Conservation (phyloP, 1,140 invertebrate species). For the Zophobas morio region DNA sequence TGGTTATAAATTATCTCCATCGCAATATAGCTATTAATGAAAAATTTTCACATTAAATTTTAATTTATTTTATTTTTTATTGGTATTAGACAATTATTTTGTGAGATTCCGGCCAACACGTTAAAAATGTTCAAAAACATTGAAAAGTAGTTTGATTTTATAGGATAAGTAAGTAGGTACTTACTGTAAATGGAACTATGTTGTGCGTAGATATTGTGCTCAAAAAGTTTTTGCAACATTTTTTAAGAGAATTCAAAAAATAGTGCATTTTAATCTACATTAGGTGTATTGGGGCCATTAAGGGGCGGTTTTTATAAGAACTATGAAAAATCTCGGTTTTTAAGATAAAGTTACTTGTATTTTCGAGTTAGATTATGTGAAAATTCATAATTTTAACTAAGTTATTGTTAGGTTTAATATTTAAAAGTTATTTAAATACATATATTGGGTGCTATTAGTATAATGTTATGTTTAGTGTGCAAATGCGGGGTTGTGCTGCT, state of each 20-base stretch:
- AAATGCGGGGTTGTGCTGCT: slow-evolving; percentile 28
- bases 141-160: slow-evolving; percentile 25
- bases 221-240: slow-evolving; percentile 42
- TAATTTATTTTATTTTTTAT: background rate
- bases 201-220: slow-evolving; percentile 12
- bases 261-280: slow-evolving; percentile 23
- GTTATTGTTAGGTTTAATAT: slow-evolving; percentile 28
- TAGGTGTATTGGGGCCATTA: slow-evolving; percentile 50
- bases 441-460: slow-evolving; percentile 43
- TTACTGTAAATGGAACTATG: slow-evolving; percentile 2
- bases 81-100: slow-evolving; percentile 31
- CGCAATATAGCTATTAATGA: too few relatives aligned
- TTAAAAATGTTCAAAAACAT: slow-evolving; percentile 38
- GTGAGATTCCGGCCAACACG: slow-evolving; percentile 24
- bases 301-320: slow-evolving; percentile 47
- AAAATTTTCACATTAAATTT: too few relatives aligned
- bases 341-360: slow-evolving; percentile 24
- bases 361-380: slow-evolving; percentile 25
- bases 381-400: slow-evolving; percentile 10
- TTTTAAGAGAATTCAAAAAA: slow-evolving; percentile 22
- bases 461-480: slow-evolving; percentile 30
- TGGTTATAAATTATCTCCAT: too few relatives aligned
- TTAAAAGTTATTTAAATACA: slow-evolving; percentile 36
- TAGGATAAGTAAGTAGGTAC: slow-evolving; percentile 24
- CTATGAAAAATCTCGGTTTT: slow-evolving; percentile 34